Base-by-base conservation (phyloP, 2,113 vertebrate species). In the Neogobius melanostomus region DNA sequence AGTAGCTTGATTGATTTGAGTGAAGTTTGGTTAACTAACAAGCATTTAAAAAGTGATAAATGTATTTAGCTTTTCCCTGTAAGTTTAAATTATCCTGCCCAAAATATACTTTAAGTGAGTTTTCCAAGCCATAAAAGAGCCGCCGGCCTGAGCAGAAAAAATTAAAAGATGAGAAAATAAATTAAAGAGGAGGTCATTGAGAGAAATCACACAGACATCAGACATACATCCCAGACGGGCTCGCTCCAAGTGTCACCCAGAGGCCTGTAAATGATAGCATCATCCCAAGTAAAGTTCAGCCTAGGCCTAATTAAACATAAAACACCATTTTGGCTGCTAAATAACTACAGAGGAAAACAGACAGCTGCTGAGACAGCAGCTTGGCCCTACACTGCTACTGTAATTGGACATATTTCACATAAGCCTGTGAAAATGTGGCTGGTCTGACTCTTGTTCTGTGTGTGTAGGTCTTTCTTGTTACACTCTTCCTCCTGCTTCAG, bases 361-460 rank as follows among this genome's bases (percentile, higher is more conserved):
- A 83, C 82, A 82, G 71, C 63, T 79, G 91, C 92, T 93, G 91
- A 92, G 86, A 77, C 90, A 90, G 91, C 86, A 67, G 61, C 54
- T 51, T 77, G 47, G 50, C 9, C 8, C 77, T 77, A 69, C 77
- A 79, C 79, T 73, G 76, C 84, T 72, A 81, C 77, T 86, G 80
- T 88, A 91, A 90, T 89, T 90, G 86, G 68, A 82, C 76, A 77
- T 87, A 86, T 87, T 90, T 91, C 81, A 89, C 83, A 70, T 51
- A 11, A 80, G 86, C 82, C 76, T 79, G 81, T 71, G 36, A 78
- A 86, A 87, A 78, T 72, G 73, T 71, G 75, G 69, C 64, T 67
- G 0, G 56, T 81, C 72, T 66, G 66, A 71, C 81, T 76, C 68
- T 66, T 50, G 9, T 57, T 71, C 75, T 71, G 53, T 60, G 57